phyloP scores from a whole-genome alignment of 2,113 vertebrate genomes.

The Sylvicapra grimmia region DNA sequence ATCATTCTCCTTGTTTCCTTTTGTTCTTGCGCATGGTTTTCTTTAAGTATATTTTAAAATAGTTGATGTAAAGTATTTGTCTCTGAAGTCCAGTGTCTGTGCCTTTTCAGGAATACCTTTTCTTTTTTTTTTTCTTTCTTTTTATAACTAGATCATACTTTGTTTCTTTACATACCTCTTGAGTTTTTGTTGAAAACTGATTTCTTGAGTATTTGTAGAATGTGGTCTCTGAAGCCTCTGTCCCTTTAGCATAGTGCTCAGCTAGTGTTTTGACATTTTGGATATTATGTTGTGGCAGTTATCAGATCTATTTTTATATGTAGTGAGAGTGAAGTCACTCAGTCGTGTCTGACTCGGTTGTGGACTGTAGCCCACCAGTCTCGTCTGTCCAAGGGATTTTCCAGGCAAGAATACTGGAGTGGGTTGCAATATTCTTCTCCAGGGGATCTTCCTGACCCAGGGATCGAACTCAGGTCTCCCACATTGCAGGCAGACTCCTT shows the following conservation, averaged over 20 bases:
- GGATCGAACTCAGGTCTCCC: neutral
- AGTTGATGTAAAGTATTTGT: neutral
- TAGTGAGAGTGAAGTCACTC: neutral
- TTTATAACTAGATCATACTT: neutral
- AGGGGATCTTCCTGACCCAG: neutral
- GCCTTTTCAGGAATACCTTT: neutral
- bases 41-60: neutral
- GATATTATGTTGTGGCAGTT: neutral
- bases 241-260: neutral
- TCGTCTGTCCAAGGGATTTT: neutral
- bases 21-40: neutral
- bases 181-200: conserved; percentile 5
- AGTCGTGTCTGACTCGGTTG: fast-evolving
- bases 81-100: neutral
- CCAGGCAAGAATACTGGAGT: neutral
- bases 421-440: neutral
- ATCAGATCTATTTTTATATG: neutral
- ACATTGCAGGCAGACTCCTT: neutral
- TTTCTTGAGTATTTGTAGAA: neutral
- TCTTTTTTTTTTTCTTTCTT: neutral
- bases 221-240: neutral
- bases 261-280: neutral
- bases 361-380: neutral
- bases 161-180: neutral
- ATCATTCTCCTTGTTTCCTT: neutral